Percentiles rank a stretch among this genome's conserved stretches.
Evolutionary conservation across 2,797 vertebrate genomes (phyloP).

Genomic region (Peromyscus eremicus): DNA sequence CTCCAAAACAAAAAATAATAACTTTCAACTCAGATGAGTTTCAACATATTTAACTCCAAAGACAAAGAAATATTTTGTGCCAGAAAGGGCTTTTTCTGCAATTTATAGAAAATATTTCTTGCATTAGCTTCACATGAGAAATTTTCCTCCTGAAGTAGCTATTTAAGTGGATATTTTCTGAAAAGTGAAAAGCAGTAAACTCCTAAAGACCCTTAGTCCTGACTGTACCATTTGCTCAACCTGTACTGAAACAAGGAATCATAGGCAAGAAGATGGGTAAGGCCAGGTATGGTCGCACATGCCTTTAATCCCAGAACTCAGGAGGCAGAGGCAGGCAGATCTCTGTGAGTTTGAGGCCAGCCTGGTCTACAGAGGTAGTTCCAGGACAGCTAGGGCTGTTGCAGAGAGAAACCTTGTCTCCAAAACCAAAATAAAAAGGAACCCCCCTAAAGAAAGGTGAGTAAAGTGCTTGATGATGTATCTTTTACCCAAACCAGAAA

Average conservation of each 20-base stretch:
- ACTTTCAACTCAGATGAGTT: slow-evolving; percentile 88
- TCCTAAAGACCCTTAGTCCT: slow-evolving; percentile 38
- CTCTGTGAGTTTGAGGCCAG: neutral
- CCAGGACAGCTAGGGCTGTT: neutral
- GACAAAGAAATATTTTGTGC: slow-evolving; percentile 76
- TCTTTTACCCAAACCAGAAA: slow-evolving; percentile 48
- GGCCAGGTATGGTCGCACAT: rapidly evolving
- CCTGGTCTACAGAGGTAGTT: neutral
- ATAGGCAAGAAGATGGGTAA: neutral
- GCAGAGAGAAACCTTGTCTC: neutral
- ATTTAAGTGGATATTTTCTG: slow-evolving; percentile 80
- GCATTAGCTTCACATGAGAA: slow-evolving; percentile 80
- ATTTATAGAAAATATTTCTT: slow-evolving; percentile 82
- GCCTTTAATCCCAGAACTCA: neutral
- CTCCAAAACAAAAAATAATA: slow-evolving; percentile 84
- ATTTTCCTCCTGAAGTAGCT: slow-evolving; percentile 78
- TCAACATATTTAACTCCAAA: slow-evolving; percentile 84
- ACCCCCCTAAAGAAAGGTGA: neutral
- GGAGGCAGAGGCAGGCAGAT: neutral
- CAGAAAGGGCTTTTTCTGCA: slow-evolving; percentile 81
- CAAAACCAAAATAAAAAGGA: neutral
- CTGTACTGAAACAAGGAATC: slow-evolving; percentile 36
- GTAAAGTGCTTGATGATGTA: slow-evolving; percentile 42
- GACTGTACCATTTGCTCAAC: slow-evolving; percentile 21
- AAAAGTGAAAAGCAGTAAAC: slow-evolving; percentile 67